phyloP scores from a whole-genome alignment of 2,113 vertebrate genomes.

The Perognathus longimembris region DNA sequence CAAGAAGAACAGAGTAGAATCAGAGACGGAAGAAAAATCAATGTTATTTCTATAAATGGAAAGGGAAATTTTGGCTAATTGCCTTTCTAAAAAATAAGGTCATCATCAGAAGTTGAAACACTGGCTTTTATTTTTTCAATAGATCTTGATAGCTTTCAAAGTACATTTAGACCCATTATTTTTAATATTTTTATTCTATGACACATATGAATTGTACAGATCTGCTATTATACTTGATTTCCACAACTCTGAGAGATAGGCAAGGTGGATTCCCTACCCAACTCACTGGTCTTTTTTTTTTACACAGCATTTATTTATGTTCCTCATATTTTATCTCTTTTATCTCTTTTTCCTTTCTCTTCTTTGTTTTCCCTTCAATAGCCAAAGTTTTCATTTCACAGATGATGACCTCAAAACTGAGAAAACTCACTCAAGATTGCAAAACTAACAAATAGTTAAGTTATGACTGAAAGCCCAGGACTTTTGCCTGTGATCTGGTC shows the following conservation, averaged over 20 bases:
- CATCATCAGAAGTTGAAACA: slow-evolving; percentile 41
- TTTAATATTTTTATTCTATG: background rate
- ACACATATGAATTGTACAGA: background rate
- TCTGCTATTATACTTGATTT: slow-evolving; percentile 9
- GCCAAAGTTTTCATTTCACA: background rate
- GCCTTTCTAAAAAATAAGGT: slow-evolving; percentile 60
- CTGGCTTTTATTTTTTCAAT: background rate
- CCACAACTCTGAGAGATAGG: background rate
- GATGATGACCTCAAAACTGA: background rate
- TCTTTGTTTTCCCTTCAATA: too few species aligned
- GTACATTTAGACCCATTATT: background rate
- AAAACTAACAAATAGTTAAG: background rate
- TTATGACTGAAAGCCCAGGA: background rate
- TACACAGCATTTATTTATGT: too few species aligned
- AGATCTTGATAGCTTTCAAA: slow-evolving; percentile 42
- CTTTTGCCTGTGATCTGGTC: background rate
- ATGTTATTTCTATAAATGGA: slow-evolving; percentile 55
- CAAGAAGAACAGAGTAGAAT: slow-evolving; percentile 3
- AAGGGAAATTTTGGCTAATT: slow-evolving; percentile 54
- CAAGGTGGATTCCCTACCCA: background rate
- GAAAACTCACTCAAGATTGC: background rate
- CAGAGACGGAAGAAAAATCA: slow-evolving; percentile 58
- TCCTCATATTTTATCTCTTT: too few species aligned
- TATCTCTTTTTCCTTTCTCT: background rate
- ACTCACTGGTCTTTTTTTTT: too few species aligned